These are phyloP conservation scores for Willowsia nigromaculata DNA, from an alignment of 2,888 invertebrate species.

Conservation along the genomic window DNA sequence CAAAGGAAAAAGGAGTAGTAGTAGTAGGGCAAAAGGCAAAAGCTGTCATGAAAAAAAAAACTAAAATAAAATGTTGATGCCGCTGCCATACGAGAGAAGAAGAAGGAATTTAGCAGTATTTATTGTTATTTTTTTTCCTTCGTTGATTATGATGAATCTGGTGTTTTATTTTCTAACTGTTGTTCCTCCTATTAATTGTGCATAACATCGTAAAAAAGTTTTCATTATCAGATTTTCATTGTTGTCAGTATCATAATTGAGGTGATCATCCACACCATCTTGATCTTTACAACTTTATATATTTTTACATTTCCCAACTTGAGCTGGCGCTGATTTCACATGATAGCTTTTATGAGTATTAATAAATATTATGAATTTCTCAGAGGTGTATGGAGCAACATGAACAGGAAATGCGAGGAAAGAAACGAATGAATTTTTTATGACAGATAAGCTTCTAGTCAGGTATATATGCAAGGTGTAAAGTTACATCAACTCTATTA, in stretches of 20 bases:
- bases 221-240: background rate
- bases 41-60: background rate
- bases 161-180: background rate
- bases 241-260: background rate
- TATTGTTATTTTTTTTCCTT: background rate
- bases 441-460: background rate
- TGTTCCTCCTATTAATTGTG: background rate
- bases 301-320: background rate
- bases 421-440: background rate
- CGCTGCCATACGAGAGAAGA: no score
- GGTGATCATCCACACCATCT: background rate
- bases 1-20: background rate
- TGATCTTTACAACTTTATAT: conserved; percentile 2
- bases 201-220: conserved; percentile 5
- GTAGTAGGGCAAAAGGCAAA: background rate
- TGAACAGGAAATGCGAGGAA: conserved; percentile 4
- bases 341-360: background rate
- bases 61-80: no score
- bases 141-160: background rate
- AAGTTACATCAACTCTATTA: background rate
- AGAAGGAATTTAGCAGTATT: background rate
- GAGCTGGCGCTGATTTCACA: background rate
- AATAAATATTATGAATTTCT: background rate
- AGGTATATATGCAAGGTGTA: background rate
- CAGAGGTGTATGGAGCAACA: background rate